These are phyloP conservation scores for Hylaeus anthracinus DNA, from an alignment of 1,140 invertebrate genomes.

Conservation along the genomic window DNA sequence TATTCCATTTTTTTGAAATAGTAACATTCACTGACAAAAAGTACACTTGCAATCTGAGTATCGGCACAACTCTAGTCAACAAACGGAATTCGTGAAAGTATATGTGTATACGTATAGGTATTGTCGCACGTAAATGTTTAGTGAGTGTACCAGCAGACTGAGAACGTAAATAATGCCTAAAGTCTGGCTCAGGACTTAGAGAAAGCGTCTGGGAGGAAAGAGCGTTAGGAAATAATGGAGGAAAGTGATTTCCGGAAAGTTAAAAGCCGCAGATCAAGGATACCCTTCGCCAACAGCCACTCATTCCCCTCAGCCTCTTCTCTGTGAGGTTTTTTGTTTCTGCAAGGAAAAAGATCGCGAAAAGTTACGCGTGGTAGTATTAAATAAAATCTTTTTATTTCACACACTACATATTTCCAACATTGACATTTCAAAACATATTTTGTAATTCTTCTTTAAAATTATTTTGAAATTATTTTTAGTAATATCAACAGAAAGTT, in stretches of 20 bases:
- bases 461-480: too few species aligned
- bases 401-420: too few species aligned
- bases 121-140: conserved; percentile 3
- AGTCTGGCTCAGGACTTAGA: conserved; percentile 32
- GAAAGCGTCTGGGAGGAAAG: conserved; percentile 56
- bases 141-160: background rate
- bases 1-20: too few species aligned
- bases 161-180: conserved; percentile 32
- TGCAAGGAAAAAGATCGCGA: conserved; percentile 26
- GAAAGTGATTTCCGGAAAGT: conserved; percentile 80
- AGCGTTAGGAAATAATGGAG: conserved; percentile 76
- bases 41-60: too few species aligned
- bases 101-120: too few species aligned
- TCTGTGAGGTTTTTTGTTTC: conserved; percentile 28
- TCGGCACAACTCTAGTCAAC: too few species aligned
- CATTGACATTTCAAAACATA: too few species aligned
- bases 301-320: conserved; percentile 30
- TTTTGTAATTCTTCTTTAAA: too few species aligned
- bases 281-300: conserved; percentile 59
- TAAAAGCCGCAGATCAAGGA: conserved; percentile 78
- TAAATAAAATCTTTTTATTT: too few species aligned
- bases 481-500: too few species aligned
- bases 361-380: conserved; percentile 22
- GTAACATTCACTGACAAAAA: too few species aligned
- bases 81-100: too few species aligned